Conservation (phyloP, 2,113 vertebrate genomes). For the Pituophis catenifer region DNA sequence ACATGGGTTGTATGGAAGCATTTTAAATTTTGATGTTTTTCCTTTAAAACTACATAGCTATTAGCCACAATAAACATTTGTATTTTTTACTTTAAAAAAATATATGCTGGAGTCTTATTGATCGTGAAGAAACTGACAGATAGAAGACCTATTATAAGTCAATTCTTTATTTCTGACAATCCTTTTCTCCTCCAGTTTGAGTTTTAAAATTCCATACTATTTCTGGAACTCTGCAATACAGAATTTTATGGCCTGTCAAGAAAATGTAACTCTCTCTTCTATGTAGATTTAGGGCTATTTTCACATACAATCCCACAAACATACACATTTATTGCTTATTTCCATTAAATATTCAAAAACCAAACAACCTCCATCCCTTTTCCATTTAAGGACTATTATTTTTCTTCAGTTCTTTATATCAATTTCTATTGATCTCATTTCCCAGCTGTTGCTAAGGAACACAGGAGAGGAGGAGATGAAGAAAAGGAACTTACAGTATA, state of each 20-base stretch:
- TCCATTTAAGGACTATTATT: slow-evolving; percentile 35
- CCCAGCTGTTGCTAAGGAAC: slow-evolving; percentile 16
- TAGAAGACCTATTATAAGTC: slow-evolving; percentile 14
- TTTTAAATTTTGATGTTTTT: neutral
- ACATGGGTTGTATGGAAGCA: neutral
- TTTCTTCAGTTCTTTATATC: slow-evolving; percentile 29
- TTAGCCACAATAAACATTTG: neutral
- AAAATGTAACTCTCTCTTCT: neutral
- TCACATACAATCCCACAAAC: neutral
- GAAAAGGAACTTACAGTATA: slow-evolving; percentile 22
- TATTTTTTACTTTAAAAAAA: neutral
- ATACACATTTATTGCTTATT: slow-evolving; percentile 27
- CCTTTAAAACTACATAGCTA: neutral
- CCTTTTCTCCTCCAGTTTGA: neutral
- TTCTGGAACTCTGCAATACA: neutral
- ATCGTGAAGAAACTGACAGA: neutral
- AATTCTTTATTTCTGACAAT: slow-evolving; percentile 7
- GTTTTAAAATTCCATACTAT: neutral
- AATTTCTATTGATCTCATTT: slow-evolving; percentile 16
- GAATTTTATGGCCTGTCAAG: slow-evolving; percentile 17
- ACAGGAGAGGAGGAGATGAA: fast-evolving
- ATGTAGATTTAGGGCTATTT: neutral
- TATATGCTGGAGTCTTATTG: neutral
- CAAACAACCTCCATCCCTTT: neutral
- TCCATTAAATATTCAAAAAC: slow-evolving; percentile 24